Percentiles rank a stretch among this genome's conserved stretches.
These are phyloP conservation scores for Petrocephalus zakoni DNA, from an alignment of 2,113 vertebrate genomes.

Conservation along the genomic window DNA sequence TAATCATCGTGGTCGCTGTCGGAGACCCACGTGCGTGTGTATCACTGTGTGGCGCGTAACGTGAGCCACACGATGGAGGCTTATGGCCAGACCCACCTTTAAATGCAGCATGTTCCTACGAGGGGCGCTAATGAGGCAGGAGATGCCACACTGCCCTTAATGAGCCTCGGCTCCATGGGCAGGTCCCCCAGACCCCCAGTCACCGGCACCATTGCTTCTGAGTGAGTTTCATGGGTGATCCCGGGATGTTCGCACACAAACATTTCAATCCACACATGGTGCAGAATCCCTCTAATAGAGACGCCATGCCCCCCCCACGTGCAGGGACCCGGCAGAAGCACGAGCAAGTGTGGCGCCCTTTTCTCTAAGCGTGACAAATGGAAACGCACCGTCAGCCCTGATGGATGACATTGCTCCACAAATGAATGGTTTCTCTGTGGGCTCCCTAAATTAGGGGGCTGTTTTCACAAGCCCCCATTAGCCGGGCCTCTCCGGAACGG, in stretches of 20 bases:
- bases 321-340: slow-evolving; percentile 41
- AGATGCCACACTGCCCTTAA: background rate
- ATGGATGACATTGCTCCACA: slow-evolving; percentile 36
- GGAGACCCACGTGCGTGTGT: background rate
- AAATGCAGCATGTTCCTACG: background rate
- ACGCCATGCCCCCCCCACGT: slow-evolving; percentile 18
- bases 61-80: background rate
- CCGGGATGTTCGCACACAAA: background rate
- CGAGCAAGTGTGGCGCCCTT: slow-evolving; percentile 17
- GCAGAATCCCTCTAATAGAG: background rate
- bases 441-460: slow-evolving; percentile 29
- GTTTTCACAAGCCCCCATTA: slow-evolving; percentile 31
- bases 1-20: slow-evolving; percentile 40
- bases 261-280: background rate
- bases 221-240: background rate
- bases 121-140: background rate
- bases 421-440: slow-evolving; percentile 30
- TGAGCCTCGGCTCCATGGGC: background rate
- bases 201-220: background rate
- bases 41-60: background rate
- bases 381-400: slow-evolving; percentile 42
- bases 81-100: slow-evolving; percentile 14
- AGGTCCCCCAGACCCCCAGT: background rate
- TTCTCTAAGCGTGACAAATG: slow-evolving; percentile 42
- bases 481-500: background rate